These are phyloP conservation scores for Prostheceraeus crozeri DNA, from an alignment of 2,888 invertebrate genomes.

Conservation along the genomic window DNA sequence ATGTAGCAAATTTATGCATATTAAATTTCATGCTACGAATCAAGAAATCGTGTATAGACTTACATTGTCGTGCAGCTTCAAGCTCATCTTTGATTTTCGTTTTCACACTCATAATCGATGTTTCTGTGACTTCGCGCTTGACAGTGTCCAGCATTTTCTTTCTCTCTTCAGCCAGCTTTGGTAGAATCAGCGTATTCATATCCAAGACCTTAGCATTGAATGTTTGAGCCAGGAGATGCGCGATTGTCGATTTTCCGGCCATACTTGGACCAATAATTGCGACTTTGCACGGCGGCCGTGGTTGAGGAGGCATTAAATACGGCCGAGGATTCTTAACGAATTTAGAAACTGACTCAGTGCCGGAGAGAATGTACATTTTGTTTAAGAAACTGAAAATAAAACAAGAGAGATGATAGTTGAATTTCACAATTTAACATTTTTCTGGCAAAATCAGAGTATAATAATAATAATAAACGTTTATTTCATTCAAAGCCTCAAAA, in stretches of 20 bases:
- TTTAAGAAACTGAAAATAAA: slow-evolving; percentile 52
- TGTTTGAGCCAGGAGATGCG: slow-evolving; percentile 47
- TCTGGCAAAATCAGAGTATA: not conserved
- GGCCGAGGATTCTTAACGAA: slow-evolving; percentile 56
- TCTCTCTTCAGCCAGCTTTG: slow-evolving; percentile 47
- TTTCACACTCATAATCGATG: slow-evolving; percentile 48
- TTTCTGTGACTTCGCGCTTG: slow-evolving; percentile 44
- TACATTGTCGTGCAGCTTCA: slow-evolving; percentile 41
- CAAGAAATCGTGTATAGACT: too few relatives aligned
- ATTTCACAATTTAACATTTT: too few relatives aligned
- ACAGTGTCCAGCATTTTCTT: slow-evolving; percentile 43
- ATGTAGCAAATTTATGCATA: too few relatives aligned
- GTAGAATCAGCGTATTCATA: slow-evolving; percentile 49
- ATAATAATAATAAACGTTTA: too few relatives aligned
- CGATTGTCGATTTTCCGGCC: slow-evolving; percentile 53
- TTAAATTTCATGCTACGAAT: too few relatives aligned
- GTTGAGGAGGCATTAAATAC: slow-evolving; percentile 53
- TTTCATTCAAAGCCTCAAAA: too few relatives aligned
- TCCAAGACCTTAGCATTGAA: slow-evolving; percentile 44
- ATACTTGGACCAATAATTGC: slow-evolving; percentile 50
- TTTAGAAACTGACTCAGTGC: slow-evolving; percentile 51
- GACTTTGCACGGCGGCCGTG: slow-evolving; percentile 54
- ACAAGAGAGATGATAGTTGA: not conserved
- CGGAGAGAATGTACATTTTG: slow-evolving; percentile 55
- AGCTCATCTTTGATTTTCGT: slow-evolving; percentile 48